Percentiles rank a stretch among this genome's conserved stretches.
These are phyloP conservation scores for Amaurobius ferox DNA, from an alignment of 2,888 invertebrate genomes.

Conservation along the genomic window DNA sequence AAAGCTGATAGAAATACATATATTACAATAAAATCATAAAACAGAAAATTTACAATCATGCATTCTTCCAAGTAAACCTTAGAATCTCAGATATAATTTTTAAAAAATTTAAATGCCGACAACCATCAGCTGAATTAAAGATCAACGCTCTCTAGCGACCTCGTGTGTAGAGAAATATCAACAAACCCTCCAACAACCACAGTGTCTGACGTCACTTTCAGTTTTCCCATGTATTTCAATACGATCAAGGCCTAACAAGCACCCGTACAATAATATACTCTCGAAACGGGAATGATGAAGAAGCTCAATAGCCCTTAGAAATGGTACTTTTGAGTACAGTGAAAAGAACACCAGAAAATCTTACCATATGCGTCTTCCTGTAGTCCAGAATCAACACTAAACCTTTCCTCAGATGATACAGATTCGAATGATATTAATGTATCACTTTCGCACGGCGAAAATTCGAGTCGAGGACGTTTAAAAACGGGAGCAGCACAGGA, in stretches of 20 bases:
- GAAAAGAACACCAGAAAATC: conserved; percentile 43
- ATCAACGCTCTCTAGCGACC: conserved; percentile 69
- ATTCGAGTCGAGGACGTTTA: conserved; percentile 66
- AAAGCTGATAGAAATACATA: too few species aligned
- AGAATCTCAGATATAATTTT: too few species aligned
- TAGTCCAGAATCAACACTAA: conserved; percentile 58
- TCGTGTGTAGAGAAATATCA: conserved; percentile 66
- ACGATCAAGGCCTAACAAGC: conserved; percentile 48
- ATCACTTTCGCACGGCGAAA: conserved; percentile 42
- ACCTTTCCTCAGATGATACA: conserved; percentile 51
- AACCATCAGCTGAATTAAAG: conserved; percentile 46
- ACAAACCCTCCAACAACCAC: conserved; percentile 56
- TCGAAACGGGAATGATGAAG: conserved; percentile 58
- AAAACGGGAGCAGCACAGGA: conserved; percentile 68
- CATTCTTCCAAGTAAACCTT: too few species aligned
- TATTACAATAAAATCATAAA: too few species aligned
- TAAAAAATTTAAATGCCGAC: too few species aligned
- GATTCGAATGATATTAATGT: conserved; percentile 59
- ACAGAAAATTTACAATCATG: too few species aligned
- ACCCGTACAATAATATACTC: conserved; percentile 21
- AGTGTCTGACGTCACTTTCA: conserved; percentile 23
- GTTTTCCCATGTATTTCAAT: conserved; percentile 9
- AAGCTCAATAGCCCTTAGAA: conserved; percentile 27
- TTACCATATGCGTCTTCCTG: conserved; percentile 57
- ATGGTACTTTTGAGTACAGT: conserved; percentile 30